phyloP scores from a whole-genome alignment of 2,113 vertebrate species.

The Octodon degus region DNA sequence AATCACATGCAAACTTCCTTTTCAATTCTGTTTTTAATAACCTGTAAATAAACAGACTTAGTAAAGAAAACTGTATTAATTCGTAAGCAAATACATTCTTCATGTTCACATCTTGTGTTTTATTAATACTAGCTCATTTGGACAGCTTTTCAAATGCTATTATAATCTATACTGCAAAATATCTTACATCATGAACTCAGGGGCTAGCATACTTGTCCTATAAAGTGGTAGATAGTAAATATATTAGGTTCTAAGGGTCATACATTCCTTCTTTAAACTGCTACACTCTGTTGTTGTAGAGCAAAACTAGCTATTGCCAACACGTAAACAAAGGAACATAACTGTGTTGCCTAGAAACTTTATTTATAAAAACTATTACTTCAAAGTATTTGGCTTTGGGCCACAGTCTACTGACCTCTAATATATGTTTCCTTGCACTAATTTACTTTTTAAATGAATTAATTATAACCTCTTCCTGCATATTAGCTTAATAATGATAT shows the following conservation, averaged over 20 bases:
- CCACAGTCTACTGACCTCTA: background rate
- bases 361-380: background rate
- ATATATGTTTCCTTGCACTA: background rate
- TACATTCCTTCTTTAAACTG: background rate
- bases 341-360: background rate
- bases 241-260: background rate
- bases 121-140: background rate
- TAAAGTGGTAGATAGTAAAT: background rate
- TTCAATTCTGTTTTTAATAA: background rate
- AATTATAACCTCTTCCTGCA: background rate
- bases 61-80: background rate
- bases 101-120: background rate
- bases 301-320: background rate
- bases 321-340: background rate
- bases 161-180: background rate
- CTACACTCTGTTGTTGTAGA: background rate
- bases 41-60: constrained; percentile 2
- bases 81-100: background rate
- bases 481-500: background rate
- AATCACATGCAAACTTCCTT: background rate
- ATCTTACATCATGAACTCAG: background rate
- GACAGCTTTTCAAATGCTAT: background rate
- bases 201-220: background rate
- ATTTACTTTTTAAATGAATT: constrained; percentile 39
- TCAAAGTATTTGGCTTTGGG: background rate